Evolutionary conservation across 2,113 vertebrate species (phyloP).

Genomic region (Ardeotis arabs): DNA sequence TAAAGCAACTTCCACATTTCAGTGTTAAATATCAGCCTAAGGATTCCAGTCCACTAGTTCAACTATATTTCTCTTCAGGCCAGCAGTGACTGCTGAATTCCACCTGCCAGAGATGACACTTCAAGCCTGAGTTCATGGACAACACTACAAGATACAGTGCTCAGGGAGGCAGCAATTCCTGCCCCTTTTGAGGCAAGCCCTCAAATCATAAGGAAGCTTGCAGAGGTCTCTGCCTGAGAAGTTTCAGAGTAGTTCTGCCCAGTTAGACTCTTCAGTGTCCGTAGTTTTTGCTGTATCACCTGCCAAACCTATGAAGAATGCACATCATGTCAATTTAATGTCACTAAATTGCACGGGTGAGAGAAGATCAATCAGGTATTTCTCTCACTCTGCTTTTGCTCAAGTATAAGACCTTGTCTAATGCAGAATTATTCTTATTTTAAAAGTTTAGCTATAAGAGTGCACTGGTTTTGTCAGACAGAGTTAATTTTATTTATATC

Average conservation of each 20-base stretch:
- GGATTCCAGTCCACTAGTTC: background rate
- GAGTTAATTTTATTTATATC: background rate
- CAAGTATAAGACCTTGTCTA: background rate
- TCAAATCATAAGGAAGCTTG: background rate
- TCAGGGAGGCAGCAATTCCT: background rate
- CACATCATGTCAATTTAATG: background rate
- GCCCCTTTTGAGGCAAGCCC: background rate
- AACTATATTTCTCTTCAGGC: background rate
- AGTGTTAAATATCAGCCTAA: background rate
- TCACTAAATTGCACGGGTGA: background rate
- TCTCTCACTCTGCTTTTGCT: background rate
- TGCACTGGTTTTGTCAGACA: background rate
- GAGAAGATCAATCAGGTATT: background rate
- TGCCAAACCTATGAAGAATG: background rate
- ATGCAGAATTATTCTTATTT: background rate
- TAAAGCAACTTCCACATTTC: background rate
- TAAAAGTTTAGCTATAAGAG: background rate
- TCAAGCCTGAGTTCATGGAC: fast-evolving
- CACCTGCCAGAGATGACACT: background rate
- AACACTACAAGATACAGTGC: background rate
- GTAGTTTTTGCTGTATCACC: background rate
- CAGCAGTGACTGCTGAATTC: background rate
- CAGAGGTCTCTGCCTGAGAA: background rate
- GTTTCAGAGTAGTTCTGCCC: background rate
- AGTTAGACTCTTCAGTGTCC: background rate